phyloP scores from a whole-genome alignment of 2,113 vertebrate genomes.

The Clupea harengus region DNA sequence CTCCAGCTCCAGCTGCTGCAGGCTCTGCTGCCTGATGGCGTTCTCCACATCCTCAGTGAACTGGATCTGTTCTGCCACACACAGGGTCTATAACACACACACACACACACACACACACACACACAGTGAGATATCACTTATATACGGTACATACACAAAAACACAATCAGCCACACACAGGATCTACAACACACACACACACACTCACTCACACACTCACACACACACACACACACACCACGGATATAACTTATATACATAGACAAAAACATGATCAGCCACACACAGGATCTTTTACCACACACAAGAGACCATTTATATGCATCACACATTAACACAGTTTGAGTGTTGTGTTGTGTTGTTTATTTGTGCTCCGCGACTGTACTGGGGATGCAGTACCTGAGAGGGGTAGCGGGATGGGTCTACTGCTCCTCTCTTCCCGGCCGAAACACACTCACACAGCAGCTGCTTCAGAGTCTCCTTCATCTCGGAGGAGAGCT shows the following conservation, averaged over 20 bases:
- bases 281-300: too few species aligned
- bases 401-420: slow-evolving; percentile 89
- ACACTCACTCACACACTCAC: too few species aligned
- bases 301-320: not conserved
- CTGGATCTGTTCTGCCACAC: slow-evolving; percentile 92
- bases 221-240: too few species aligned
- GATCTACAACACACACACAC: too few species aligned
- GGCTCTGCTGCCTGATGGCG: slow-evolving; percentile 76
- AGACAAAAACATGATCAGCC: slow-evolving; percentile 34
- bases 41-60: slow-evolving; percentile 93
- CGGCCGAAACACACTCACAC: slow-evolving; percentile 81
- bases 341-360: not conserved
- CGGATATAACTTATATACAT: not conserved
- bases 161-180: slow-evolving; percentile 73
- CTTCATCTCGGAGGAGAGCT: slow-evolving; percentile 91
- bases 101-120: slow-evolving; percentile 33
- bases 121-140: not conserved
- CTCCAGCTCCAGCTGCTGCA: slow-evolving; percentile 85
- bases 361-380: not conserved
- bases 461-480: slow-evolving; percentile 86
- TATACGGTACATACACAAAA: not conserved
- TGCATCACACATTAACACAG: not conserved
- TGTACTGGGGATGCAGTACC: slow-evolving; percentile 63
- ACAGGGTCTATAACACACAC: slow-evolving; percentile 80
- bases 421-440: slow-evolving; percentile 80